Base-by-base conservation (phyloP, 2,113 vertebrate genomes). In the Saimiri boliviensis region DNA sequence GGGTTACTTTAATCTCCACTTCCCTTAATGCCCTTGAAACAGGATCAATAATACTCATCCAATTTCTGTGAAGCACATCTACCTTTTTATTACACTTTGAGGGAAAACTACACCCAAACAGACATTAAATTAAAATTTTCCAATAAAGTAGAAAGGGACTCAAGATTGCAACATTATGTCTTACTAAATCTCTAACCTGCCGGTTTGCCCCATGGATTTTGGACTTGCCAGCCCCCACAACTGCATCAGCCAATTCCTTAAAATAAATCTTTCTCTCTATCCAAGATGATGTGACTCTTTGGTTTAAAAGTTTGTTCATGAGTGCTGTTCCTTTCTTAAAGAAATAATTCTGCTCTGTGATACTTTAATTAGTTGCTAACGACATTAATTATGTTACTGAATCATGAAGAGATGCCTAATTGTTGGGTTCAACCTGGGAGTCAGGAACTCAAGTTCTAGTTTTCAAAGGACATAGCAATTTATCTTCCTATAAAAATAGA, bases 321-420 rank as follows among this genome's bases (percentile, higher is more conserved):
- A 54, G 79, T 54, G 30, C 37, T 13, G 4, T 52, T 93, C 56
- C 73, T 47, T 32, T 58, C 49, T 56, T 35, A 77, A 81, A 86
- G 73, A 91, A 45, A 32, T 45, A 47, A 88, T 63, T 89, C 17
- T 77, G 77, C 45, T 73, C 58, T 49, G 37, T 66, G 30, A 86
- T 89, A 92, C 20, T 60, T 88, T 76, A 96, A 86, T 92, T 91
- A 89, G 71, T 27, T 81, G 52, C 54, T 86, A 71, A 10, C 73
- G 68, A 76, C 60, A 80, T 63, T 82, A 86, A 54, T 54, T 87
- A 81, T 60, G 37, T 73, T 95, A 86, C 6, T 74, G 56, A 95
- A 42, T 86, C 84, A 74, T 30, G 58, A 82, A 90, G 83, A 93
- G 49, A 79, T 83, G 49, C 30, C 84, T 80, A 93, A 68, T 32